Evolutionary conservation across 2,797 vertebrate species (phyloP), one percentile per base, ranked within the genome.

Genomic region (Malacoctenus gilli): DNA sequence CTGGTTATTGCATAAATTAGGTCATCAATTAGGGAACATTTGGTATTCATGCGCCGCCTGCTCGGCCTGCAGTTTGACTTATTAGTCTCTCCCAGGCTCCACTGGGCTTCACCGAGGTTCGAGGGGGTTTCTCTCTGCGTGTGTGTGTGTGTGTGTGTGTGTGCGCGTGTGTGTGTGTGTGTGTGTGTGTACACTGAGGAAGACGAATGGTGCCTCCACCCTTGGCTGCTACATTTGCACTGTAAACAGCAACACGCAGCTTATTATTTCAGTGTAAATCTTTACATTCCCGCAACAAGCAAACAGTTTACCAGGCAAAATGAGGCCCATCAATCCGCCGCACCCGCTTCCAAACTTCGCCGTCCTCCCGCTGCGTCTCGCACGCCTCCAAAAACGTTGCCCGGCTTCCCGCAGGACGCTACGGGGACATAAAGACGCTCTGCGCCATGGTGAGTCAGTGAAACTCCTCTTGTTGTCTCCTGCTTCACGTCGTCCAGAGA

Each of bases 21-120:
- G 88, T 86, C 83, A 92, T 92, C 89, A 90, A 91, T 92, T 92
- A 90, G 75, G 63, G 67, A 53, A 68, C 70, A 67, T 87, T 90
- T 89, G 91, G 88, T 90, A 92, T 91, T 91, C 87, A 90, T 88
- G 89, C 86, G 47, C 89, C 85, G 87, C 83, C 81, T 84, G 67
- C 80, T 88, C 68, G 51, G 80, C 68, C 72, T 79, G 77, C 79
- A 72, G 75, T 79, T 82, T 89, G 89, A 92, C 85, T 88, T 90
- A 91, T 92, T 85, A 87, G 65, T 68, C 68, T 83, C 51, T 70
- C 22, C 9, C 59, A 53, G 68, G 56, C 65, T 61, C 43, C 41
- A 36, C 69, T 28, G 61, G 36, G 71, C 21, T 72, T 75, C 62
- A 70, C 42, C 55, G 62, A 75, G 75, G 63, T 70, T 47, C 25